phyloP scores from a whole-genome alignment of 2,113 vertebrate species.

The Taxidea taxus region DNA sequence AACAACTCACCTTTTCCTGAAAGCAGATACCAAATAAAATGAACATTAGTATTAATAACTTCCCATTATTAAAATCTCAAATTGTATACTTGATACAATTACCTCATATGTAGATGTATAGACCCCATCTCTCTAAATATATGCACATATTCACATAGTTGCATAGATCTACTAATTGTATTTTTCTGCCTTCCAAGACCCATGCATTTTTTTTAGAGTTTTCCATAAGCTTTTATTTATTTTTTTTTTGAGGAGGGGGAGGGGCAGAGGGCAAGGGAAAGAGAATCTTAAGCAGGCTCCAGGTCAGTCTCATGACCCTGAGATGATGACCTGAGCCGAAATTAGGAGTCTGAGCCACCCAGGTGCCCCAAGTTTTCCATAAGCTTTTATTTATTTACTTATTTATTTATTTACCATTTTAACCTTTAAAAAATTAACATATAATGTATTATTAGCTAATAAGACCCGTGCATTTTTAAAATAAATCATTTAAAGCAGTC shows the following conservation, averaged over 20 bases:
- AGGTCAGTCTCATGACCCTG: too few relatives aligned
- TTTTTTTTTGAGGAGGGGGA: too few relatives aligned
- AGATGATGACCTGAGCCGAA: too few relatives aligned
- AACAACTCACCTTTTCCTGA: neutral
- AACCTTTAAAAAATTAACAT: too few relatives aligned
- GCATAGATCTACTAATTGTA: neutral
- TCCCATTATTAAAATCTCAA: neutral
- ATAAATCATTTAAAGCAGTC: conserved; percentile 27
- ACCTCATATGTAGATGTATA: neutral
- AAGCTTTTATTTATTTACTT: too few relatives aligned
- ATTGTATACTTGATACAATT: conserved; percentile 3
- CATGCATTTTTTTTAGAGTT: neutral
- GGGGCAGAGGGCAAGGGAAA: too few relatives aligned
- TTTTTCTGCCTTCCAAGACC: neutral
- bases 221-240: too few relatives aligned
- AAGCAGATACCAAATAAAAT: neutral
- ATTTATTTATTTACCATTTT: too few relatives aligned
- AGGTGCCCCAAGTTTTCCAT: too few relatives aligned
- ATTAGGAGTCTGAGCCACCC: too few relatives aligned
- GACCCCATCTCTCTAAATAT: neutral
- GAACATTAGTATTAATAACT: neutral
- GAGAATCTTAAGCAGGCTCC: too few relatives aligned
- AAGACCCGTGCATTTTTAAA: neutral
- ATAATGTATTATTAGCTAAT: too few relatives aligned
- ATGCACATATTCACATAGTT: neutral